A percentile compares a stretch with the other conserved stretches of the same genome.
Evolutionary conservation across 2,113 vertebrate species (phyloP).

Genomic region (Entomyzon cyanotis): DNA sequence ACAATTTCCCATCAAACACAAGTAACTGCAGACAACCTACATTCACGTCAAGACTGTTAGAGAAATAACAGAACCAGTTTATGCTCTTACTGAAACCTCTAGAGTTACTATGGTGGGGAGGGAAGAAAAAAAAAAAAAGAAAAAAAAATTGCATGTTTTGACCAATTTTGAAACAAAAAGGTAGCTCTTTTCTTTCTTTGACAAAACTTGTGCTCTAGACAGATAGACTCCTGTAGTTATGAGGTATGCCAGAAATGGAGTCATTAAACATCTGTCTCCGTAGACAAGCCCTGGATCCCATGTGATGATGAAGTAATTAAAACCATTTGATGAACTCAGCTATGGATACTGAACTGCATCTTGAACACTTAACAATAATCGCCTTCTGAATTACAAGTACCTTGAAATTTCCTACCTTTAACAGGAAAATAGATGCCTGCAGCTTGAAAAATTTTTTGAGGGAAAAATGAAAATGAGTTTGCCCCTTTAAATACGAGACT

Average conservation of each 20-base stretch:
- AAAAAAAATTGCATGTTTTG: not conserved
- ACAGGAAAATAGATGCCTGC: not conserved
- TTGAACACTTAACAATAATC: not conserved
- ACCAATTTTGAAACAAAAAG: not conserved
- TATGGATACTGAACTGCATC: not conserved
- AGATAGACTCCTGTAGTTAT: not conserved
- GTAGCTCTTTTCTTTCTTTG: not conserved
- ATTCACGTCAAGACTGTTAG: not conserved
- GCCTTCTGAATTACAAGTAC: not conserved
- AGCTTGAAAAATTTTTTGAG: not conserved
- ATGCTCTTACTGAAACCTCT: not conserved
- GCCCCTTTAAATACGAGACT: not conserved
- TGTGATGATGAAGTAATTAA: slow-evolving; percentile 37
- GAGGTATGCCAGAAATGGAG: not conserved
- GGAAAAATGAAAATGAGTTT: not conserved
- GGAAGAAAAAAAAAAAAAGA: rapidly evolving
- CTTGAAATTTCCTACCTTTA: not conserved
- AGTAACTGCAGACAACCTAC: not conserved
- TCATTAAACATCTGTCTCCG: not conserved
- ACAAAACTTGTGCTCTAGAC: not conserved
- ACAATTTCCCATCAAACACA: not conserved
- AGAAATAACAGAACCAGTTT: not conserved
- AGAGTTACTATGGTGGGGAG: rapidly evolving
- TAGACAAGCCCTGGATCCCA: not conserved
- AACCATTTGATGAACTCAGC: not conserved